Base-by-base conservation (phyloP, 2,113 vertebrate genomes). In the Sterna hirundo region DNA sequence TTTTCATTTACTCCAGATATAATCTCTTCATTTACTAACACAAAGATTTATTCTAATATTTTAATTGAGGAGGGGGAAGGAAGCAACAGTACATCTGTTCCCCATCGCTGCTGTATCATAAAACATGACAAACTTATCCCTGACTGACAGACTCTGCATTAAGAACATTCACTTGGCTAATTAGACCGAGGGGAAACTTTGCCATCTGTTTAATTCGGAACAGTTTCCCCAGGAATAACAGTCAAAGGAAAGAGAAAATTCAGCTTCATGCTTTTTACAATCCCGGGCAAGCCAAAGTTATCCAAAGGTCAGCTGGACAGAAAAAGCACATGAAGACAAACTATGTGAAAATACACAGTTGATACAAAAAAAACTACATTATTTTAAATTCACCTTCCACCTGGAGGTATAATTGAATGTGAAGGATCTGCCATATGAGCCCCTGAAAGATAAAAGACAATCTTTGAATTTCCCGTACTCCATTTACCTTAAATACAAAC, bases 301-400 rank as follows among this genome's bases (percentile, higher is more conserved):
- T 62, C 44, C 30, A 65, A 64, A 91, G 36, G 47, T 76, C 61
- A 91, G 18, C 10, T 52, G 62, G 40, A 57, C 70, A 95, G 52
- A 65, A 91, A 88, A 86, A 52, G n/a, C 15, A 62, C 10, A 61
- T 42, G 22, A 62, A 79, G 23, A 68, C 13, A 74, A 66, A 76
- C 11, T 46, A 30, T 15, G 84, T 52, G 36, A 85, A 95, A 96
- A 86, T 5, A 64, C 5, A 36, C 6, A 47, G 38, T 5, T 64
- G 19, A 55, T 42, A 51, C 2, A 36, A 96, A 54, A 65, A 49
- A 49, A 55, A 10, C 2, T 6, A 6, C 11, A 79, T 55, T 61
- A 71, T 88, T 87, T 92, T 69, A 61, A 88, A 89, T 76, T 97
- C 94, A 98, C 98, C 98, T 98, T 98, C 94, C 96, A 84, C 74